phyloP scores from a whole-genome alignment of 2,888 invertebrate genomes.

The Branchellion lobata region DNA sequence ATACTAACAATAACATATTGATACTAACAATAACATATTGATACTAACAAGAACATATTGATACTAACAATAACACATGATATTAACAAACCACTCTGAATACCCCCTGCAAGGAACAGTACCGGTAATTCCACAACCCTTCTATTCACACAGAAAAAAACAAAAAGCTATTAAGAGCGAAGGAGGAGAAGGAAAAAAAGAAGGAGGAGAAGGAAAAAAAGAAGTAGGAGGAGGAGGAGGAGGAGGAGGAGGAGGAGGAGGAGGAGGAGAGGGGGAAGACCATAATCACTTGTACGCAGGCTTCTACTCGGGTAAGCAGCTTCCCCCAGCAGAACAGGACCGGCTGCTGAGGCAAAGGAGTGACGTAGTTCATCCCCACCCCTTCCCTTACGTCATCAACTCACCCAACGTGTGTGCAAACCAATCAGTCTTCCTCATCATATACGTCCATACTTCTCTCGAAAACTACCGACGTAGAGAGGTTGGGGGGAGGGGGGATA shows the following conservation, averaged over 20 bases:
- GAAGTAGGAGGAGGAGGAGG: no score
- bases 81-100: not conserved
- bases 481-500: not conserved
- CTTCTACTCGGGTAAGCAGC: not conserved
- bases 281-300: not conserved
- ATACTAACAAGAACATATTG: no score
- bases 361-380: constrained; percentile 54
- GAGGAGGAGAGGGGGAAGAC: not conserved
- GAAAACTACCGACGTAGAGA: constrained; percentile 58
- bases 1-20: no score
- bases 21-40: no score
- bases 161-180: no score
- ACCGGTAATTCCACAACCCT: no score
- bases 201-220: no score
- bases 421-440: constrained; percentile 54
- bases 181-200: no score
- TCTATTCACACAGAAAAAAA: no score
- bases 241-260: no score
- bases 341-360: not conserved
- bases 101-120: no score
- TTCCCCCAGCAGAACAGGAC: constrained; percentile 26
- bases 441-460: constrained; percentile 61
- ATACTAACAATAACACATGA: no score
- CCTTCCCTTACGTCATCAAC: constrained; percentile 55
- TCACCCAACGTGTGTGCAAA: constrained; percentile 52